phyloP scores from a whole-genome alignment of 2,888 invertebrate genomes.

The Scaptomyza parva region DNA sequence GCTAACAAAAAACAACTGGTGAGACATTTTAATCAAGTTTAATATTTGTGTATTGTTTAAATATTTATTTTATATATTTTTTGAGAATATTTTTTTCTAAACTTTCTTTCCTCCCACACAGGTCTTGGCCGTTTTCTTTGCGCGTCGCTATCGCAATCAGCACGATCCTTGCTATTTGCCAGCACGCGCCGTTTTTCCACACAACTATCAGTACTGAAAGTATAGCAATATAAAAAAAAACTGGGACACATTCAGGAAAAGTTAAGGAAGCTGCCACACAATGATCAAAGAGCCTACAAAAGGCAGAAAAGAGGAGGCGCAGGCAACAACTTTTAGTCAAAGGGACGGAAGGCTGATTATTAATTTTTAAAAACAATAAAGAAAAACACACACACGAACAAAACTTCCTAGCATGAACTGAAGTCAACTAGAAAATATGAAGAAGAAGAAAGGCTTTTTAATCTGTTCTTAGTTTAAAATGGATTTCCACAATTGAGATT shows the following conservation, averaged over 20 bases:
- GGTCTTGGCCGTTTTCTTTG: conserved; percentile 93
- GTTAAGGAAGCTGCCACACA: conserved; percentile 5
- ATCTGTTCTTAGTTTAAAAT: conserved; percentile 44
- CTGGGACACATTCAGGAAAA: background rate
- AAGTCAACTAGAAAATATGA: conserved; percentile 18
- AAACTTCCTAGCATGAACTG: conserved; percentile 65
- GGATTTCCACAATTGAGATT: conserved; percentile 61
- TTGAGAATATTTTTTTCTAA: background rate
- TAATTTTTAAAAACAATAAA: conserved; percentile 39
- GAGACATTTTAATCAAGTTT: conserved; percentile 39
- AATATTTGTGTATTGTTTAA: conserved; percentile 19
- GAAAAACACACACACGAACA: conserved; percentile 46
- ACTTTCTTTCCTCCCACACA: conserved; percentile 84
- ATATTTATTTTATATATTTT: background rate
- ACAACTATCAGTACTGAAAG: conserved; percentile 83
- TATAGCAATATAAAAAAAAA: conserved; percentile 1
- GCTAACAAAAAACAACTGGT: conserved; percentile 54
- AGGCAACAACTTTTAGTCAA: conserved; percentile 66
- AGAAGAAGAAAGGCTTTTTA: conserved; percentile 17
- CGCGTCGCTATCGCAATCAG: conserved; percentile 92
- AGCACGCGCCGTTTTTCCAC: conserved; percentile 90
- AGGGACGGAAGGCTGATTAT: conserved; percentile 81
- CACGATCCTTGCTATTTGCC: conserved; percentile 90
- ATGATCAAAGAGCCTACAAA: conserved; percentile 41
- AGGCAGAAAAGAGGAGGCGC: conserved; percentile 19